These are phyloP conservation scores for Griposia aprilina DNA, from an alignment of 2,888 invertebrate genomes.

Conservation along the genomic window DNA sequence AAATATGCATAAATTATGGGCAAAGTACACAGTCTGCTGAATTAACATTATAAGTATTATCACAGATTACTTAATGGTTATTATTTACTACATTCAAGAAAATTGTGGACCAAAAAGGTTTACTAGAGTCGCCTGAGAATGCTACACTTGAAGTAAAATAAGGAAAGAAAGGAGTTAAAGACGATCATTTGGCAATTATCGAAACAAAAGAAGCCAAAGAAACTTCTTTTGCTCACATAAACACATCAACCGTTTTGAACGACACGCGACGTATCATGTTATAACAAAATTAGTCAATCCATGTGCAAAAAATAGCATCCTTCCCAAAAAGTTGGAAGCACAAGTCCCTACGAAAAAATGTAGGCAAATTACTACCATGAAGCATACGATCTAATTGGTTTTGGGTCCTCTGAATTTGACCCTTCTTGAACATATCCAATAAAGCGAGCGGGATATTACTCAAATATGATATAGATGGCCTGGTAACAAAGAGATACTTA, in stretches of 20 bases:
- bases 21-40: conserved; percentile 52
- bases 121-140: background rate
- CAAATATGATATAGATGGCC: conserved; percentile 84
- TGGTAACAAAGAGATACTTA: conserved; percentile 90
- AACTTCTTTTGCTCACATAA: conserved; percentile 1
- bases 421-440: conserved; percentile 79
- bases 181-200: conserved; percentile 22
- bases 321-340: conserved; percentile 9
- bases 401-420: conserved; percentile 73
- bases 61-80: conserved; percentile 36
- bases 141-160: background rate
- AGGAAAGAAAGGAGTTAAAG: background rate
- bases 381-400: conserved; percentile 70
- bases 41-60: conserved; percentile 44
- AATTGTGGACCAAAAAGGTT: background rate
- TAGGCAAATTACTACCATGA: conserved; percentile 53
- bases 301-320: conserved; percentile 19
- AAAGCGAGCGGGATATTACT: conserved; percentile 81
- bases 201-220: background rate
- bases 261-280: conserved; percentile 21
- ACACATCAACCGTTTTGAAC: conserved; percentile 12
- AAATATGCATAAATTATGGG: conserved; percentile 57
- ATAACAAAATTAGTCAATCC: conserved; percentile 32
- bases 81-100: conserved; percentile 11
- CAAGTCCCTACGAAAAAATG: conserved; percentile 42